A percentile compares a stretch with the other conserved stretches of the same genome.
Evolutionary conservation across 2,888 invertebrate genomes (phyloP).

Genomic region (Drosophila meridiana): DNA sequence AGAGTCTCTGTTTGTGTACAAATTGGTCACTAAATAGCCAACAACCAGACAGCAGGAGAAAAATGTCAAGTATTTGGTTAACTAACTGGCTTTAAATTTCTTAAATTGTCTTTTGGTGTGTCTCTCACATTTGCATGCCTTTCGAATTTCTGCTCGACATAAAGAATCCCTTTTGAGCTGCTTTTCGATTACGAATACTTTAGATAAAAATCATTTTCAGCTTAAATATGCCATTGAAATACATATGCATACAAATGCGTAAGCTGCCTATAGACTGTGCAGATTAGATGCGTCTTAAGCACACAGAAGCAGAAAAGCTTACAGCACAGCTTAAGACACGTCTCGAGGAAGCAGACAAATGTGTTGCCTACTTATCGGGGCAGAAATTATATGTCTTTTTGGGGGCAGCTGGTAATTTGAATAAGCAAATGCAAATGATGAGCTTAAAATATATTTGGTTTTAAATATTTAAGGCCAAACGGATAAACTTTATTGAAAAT

Average conservation of each 20-base stretch:
- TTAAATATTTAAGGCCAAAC: background rate
- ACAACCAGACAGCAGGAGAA: background rate
- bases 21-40: slow-evolving; percentile 9
- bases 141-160: background rate
- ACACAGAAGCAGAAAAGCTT: slow-evolving; percentile 42
- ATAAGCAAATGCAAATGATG: background rate
- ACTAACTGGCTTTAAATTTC: background rate
- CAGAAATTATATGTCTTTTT: background rate
- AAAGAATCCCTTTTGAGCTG: slow-evolving; percentile 3
- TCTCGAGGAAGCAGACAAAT: background rate
- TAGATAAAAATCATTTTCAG: slow-evolving; percentile 14
- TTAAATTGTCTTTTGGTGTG: background rate
- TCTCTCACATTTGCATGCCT: background rate
- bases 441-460: background rate
- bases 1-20: background rate
- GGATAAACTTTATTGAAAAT: background rate
- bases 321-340: slow-evolving; percentile 27
- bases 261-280: slow-evolving; percentile 39
- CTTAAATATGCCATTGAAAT: slow-evolving; percentile 21
- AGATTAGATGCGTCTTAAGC: slow-evolving; percentile 54
- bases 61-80: slow-evolving; percentile 1
- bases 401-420: background rate
- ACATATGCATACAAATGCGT: slow-evolving; percentile 22
- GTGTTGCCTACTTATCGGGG: slow-evolving; percentile 33
- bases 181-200: slow-evolving; percentile 7